Base-by-base conservation (phyloP, 2,888 invertebrate species). In the Epirrita christyi region DNA sequence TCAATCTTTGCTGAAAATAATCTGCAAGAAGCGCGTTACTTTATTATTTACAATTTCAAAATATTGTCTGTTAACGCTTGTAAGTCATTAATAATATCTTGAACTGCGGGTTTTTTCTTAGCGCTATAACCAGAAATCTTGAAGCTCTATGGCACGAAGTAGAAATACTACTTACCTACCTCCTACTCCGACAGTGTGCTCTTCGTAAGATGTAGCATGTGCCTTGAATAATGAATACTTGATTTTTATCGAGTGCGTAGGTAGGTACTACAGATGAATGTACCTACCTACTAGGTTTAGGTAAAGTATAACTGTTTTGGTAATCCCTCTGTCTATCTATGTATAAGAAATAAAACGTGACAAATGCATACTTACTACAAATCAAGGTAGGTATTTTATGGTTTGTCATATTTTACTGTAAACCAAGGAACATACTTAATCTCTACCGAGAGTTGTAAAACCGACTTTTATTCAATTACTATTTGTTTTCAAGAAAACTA, bases 41-140 rank as follows among this genome's bases (percentile, higher is more conserved):
- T 29, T 29, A 36, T 36, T 11, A 11, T 11, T 36, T 36, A 11
- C 36, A 11, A 36, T 11, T 36, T 36, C 2, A 36, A 36, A 11
- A 34, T 10, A 11, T 3, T 11, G 11, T 11, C 11, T 14, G 8
- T 14, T 14, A 14, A 2, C 32, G 8, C 32, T 32, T 32, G 9
- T 40, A 37, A 11, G 6, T 15, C 2, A 40, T 21, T 41, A 66
- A 64, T 62, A 66, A 62, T 66, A 66, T 61, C 62, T 64, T 62
- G 66, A 61, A 62, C 42, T 45, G 50, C 62, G 34, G 54, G 60
- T 50, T 64, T 66, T 64, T 63, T 62, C 49, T 50, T 44, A 41
- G 50, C 14, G 51, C 61, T 45, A 54, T 55, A 64, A 61, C 61
- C 52, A 55, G 58, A 57, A 55, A 55, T 40, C 38, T 52, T 44